Evolutionary conservation across 2,888 invertebrate genomes (phyloP), one percentile per base, ranked within the genome.

Genomic region (Dioctria rufipes): DNA sequence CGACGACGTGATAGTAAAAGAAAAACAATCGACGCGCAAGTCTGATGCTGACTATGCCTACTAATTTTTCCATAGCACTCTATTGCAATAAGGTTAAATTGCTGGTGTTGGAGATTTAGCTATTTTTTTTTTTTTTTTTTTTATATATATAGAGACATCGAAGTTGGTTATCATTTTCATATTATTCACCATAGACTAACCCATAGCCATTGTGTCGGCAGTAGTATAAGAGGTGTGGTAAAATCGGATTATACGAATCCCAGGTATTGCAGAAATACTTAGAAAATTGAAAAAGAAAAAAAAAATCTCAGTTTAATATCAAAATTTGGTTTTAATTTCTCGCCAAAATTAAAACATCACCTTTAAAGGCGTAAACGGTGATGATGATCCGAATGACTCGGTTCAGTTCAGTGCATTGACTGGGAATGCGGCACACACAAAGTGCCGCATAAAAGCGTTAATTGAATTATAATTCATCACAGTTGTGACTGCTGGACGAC

Each of bases 391-490:
- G 61, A 61, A 61, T 11, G 40, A n/a, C n/a, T 40, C 25, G 37
- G 60, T 73, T 58, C 73, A 60, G 54, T 11, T 40, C 25, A 42
- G 60, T 73, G 58, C 73, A 60, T n/a, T 54, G 43, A 40, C 13
- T 73, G 58, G 43, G 43, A 25, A 25, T 49, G 39, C 49, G 5
- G n/a, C 40, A 65, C 51, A 65, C 51, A 25, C 9, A 37, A 25
- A 58, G 6, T 58, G 25, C 42, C 37, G 58, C 25, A 39, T 58
- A 25, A 60, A 60, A 60, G 43, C 43, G 51, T 39, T 73, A 73
- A 73, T 73, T 73, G 73, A 73, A 73, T 73, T 73, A 73, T 42
- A 73, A 73, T 73, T 40, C 42, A 60, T 60, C n/a, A 42, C 13
- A 8, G 39, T 13, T 40, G 73, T 25, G 25, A 25, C 25, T 25